Evolutionary conservation across 2,888 invertebrate species (phyloP).

Genomic region (Auanema sp.): DNA sequence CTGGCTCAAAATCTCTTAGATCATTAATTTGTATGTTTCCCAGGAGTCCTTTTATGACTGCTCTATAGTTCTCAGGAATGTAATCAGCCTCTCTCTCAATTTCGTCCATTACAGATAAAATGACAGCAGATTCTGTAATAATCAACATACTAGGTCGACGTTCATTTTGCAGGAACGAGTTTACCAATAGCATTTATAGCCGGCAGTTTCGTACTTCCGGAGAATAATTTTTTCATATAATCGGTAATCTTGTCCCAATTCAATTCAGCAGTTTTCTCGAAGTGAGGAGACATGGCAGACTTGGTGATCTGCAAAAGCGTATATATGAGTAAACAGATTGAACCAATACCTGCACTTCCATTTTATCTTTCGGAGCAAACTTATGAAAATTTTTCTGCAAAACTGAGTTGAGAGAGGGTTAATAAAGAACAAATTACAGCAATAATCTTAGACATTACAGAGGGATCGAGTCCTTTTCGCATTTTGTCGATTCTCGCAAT

Average conservation of each 20-base stretch:
- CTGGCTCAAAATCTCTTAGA: conserved; percentile 23
- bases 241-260: conserved; percentile 22
- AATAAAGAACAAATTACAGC: too few relatives aligned
- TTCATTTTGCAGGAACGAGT: too few relatives aligned
- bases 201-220: conserved; percentile 18
- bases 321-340: not conserved
- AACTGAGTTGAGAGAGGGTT: not conserved
- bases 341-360: conserved; percentile 1
- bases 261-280: conserved; percentile 13
- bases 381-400: conserved; percentile 9
- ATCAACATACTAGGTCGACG: too few relatives aligned
- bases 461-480: too few relatives aligned
- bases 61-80: not conserved
- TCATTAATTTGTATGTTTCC: conserved; percentile 19
- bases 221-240: conserved; percentile 18
- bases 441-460: too few relatives aligned
- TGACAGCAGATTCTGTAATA: conserved; percentile 32
- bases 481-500: not conserved
- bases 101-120: conserved; percentile 26
- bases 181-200: conserved; percentile 26
- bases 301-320: not conserved
- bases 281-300: not conserved
- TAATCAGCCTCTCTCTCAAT: conserved; percentile 29
- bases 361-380: conserved; percentile 5
- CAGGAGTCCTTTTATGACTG: conserved; percentile 10